A percentile compares a stretch with the other conserved stretches of the same genome.
Evolutionary conservation across 2,888 invertebrate genomes (phyloP).

Genomic region (Orthonevra nobilis): DNA sequence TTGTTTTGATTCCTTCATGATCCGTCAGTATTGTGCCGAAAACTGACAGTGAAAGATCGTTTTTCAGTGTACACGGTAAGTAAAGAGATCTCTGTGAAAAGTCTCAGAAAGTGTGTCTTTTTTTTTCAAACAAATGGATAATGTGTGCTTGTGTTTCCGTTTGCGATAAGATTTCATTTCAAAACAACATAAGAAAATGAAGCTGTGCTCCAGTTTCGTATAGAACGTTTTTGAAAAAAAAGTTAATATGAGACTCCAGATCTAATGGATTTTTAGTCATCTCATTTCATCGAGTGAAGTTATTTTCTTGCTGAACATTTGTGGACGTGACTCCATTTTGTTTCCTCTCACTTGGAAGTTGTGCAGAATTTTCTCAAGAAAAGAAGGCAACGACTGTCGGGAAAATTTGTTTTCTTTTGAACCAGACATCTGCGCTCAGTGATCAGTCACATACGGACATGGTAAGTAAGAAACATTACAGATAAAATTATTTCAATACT

Average conservation of each 20-base stretch:
- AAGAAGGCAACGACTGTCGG: slow-evolving; percentile 37
- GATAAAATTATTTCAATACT: neutral
- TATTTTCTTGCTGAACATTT: slow-evolving; percentile 45
- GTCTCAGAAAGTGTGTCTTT: slow-evolving; percentile 9
- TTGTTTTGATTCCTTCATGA: slow-evolving; percentile 53
- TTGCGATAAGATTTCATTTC: slow-evolving; percentile 56
- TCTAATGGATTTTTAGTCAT: slow-evolving; percentile 36
- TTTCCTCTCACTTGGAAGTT: slow-evolving; percentile 58
- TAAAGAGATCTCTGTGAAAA: slow-evolving; percentile 30
- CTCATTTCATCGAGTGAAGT: slow-evolving; percentile 25
- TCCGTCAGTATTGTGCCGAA: slow-evolving; percentile 62
- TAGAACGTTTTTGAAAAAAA: slow-evolving; percentile 14
- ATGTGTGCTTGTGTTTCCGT: slow-evolving; percentile 56
- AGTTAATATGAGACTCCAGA: slow-evolving; percentile 19
- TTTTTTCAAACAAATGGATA: slow-evolving; percentile 27
- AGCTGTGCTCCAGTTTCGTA: slow-evolving; percentile 43
- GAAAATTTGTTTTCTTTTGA: slow-evolving; percentile 39
- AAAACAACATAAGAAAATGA: slow-evolving; percentile 16
- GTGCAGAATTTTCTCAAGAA: slow-evolving; percentile 64
- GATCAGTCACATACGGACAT: slow-evolving; percentile 41
- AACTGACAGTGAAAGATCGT: slow-evolving; percentile 55
- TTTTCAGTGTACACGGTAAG: slow-evolving; percentile 43
- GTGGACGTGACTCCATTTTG: slow-evolving; percentile 67
- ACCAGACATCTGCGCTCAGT: slow-evolving; percentile 19
- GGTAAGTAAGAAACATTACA: slow-evolving; percentile 40